Conservation (phyloP, 2,113 vertebrate species). For the Macroglossus sobrinus region DNA sequence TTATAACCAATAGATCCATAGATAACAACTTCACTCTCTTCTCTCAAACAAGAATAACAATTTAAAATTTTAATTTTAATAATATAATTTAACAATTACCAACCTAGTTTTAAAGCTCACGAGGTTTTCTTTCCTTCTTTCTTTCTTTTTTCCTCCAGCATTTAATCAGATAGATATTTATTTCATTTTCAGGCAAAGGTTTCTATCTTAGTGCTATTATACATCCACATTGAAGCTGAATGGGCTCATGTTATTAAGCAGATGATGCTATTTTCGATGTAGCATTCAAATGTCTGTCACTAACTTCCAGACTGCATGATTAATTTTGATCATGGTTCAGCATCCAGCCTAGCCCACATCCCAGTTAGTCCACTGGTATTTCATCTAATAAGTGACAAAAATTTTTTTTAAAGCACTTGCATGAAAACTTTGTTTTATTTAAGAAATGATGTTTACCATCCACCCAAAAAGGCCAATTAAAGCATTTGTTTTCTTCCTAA, state of each 20-base stretch:
- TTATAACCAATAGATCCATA: not conserved
- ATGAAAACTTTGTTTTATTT: conserved; percentile 23
- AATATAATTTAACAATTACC: no score
- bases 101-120: conserved; percentile 14
- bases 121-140: not conserved
- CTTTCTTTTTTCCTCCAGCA: not conserved
- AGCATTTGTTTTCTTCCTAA: conserved; percentile 46
- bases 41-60: not conserved
- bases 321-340: conserved; percentile 64
- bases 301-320: conserved; percentile 42
- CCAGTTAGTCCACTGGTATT: conserved; percentile 41
- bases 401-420: not conserved
- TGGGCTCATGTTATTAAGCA: not conserved
- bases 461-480: conserved; percentile 68
- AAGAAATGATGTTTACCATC: conserved; percentile 19
- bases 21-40: not conserved
- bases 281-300: not conserved
- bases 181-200: not conserved
- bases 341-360: not conserved
- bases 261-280: conserved; percentile 38
- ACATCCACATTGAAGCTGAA: not conserved
- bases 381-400: conserved; percentile 25
- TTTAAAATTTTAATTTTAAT: no score
- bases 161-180: not conserved
- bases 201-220: not conserved